Evolutionary conservation across 1,140 invertebrate species (phyloP).

Genomic region (Trichoplusia ni): DNA sequence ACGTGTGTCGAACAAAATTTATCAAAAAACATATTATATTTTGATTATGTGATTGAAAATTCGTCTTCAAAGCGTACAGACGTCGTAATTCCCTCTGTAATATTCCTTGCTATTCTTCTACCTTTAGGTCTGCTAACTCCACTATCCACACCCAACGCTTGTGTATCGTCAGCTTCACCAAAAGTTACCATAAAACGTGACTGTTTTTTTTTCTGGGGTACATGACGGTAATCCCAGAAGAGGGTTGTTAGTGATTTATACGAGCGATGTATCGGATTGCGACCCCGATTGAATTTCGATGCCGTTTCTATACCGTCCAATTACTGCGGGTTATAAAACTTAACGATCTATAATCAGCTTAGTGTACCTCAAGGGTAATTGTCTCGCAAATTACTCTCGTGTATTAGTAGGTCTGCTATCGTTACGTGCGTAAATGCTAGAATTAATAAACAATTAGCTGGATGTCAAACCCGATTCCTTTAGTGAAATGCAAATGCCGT

Average conservation of each 20-base stretch:
- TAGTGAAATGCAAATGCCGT: conserved; percentile 22
- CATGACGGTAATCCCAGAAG: conserved; percentile 44
- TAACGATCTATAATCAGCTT: conserved; percentile 32
- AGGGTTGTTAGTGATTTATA: conserved; percentile 46
- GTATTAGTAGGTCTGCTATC: conserved; percentile 31
- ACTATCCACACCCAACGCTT: conserved; percentile 42
- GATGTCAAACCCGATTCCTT: conserved; percentile 33
- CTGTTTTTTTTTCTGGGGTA: conserved; percentile 44
- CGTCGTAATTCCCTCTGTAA: conserved; percentile 31
- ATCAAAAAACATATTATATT: background rate
- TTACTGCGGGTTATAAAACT: conserved; percentile 42
- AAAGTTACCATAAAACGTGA: conserved; percentile 73
- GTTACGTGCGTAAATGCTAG: conserved; percentile 36
- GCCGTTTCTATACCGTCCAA: conserved; percentile 42
- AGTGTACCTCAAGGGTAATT: conserved; percentile 15
- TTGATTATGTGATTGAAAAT: background rate
- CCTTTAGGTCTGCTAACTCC: conserved; percentile 38
- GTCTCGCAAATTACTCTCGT: conserved; percentile 14
- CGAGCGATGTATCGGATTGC: conserved; percentile 47
- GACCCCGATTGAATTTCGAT: conserved; percentile 58
- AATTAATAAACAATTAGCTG: conserved; percentile 33
- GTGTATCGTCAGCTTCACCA: conserved; percentile 33
- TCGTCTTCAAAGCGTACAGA: conserved; percentile 32
- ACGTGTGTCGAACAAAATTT: conserved; percentile 15
- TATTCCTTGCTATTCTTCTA: conserved; percentile 39